Percentiles rank a stretch among this genome's conserved stretches.
Conservation (phyloP, 2,888 invertebrate genomes). For the Spisula subtruncata region DNA sequence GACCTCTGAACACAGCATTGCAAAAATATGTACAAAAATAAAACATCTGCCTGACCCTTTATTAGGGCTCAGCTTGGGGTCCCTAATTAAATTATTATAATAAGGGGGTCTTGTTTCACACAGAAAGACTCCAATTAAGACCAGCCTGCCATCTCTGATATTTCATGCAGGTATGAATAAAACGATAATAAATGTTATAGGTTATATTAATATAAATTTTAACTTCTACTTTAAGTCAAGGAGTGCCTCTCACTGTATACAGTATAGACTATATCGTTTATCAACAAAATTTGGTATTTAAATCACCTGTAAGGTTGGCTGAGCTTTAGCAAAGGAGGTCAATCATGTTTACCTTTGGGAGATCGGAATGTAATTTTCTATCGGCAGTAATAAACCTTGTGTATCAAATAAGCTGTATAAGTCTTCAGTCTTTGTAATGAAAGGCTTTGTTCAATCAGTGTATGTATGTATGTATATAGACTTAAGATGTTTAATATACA, state of each 20-base stretch:
- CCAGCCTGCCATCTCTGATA: too few relatives aligned
- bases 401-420: background rate
- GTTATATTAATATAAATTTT: background rate
- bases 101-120: too few relatives aligned
- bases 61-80: too few relatives aligned
- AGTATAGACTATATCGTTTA: background rate
- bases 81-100: too few relatives aligned
- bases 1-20: too few relatives aligned
- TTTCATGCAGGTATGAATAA: too few relatives aligned
- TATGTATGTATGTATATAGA: background rate
- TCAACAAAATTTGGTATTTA: conserved; percentile 15
- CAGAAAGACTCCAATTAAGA: too few relatives aligned
- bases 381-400: background rate
- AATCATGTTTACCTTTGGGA: conserved; percentile 47
- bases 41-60: too few relatives aligned
- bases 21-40: too few relatives aligned
- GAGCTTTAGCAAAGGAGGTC: conserved; percentile 41
- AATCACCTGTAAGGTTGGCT: conserved; percentile 37
- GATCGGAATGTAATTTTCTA: conserved; percentile 15
- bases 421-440: conserved; percentile 18
- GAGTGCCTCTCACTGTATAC: background rate
- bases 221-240: background rate
- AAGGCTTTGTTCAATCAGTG: background rate
- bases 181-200: background rate
- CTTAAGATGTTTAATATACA: background rate